Evolutionary conservation across 1,140 invertebrate genomes (phyloP).

Genomic region (Palaemon carinicauda): DNA sequence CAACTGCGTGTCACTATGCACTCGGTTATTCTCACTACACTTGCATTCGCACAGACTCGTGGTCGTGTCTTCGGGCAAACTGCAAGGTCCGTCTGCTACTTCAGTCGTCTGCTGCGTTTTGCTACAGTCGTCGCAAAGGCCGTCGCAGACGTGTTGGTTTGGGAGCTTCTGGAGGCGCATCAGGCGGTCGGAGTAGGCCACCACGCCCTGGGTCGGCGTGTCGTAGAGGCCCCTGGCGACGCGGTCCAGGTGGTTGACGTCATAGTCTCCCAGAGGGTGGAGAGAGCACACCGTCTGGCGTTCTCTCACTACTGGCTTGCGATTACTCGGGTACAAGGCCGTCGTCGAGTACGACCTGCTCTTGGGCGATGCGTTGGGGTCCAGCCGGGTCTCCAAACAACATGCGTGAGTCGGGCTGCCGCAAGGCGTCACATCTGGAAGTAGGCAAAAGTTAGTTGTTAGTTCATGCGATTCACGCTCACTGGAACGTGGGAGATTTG

Average conservation of each 20-base stretch:
- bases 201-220: neutral
- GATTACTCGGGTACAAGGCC: conserved; percentile 11
- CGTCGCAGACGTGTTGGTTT: conserved; percentile 40
- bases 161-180: conserved; percentile 39
- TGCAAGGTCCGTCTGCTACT: conserved; percentile 15
- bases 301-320: neutral
- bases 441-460: neutral
- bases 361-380: neutral
- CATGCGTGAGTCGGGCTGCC: conserved; percentile 38
- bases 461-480: neutral
- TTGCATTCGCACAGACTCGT: conserved; percentile 23
- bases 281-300: conserved; percentile 43
- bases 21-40: neutral
- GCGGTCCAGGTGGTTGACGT: conserved; percentile 53
- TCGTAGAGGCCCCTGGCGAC: conserved; percentile 40
- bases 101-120: neutral
- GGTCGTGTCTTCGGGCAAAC: conserved; percentile 11
- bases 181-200: conserved; percentile 41
- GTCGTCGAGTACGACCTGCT: conserved; percentile 46
- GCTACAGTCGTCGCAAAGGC: conserved; percentile 33
- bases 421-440: conserved; percentile 41
- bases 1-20: neutral
- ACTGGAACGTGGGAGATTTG: neutral
- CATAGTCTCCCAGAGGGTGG: conserved; percentile 47
- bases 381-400: conserved; percentile 28